A percentile compares a stretch with the other conserved stretches of the same genome.
Conservation (phyloP, 2,113 vertebrate genomes). For the Campylomormyrus tamandua region DNA sequence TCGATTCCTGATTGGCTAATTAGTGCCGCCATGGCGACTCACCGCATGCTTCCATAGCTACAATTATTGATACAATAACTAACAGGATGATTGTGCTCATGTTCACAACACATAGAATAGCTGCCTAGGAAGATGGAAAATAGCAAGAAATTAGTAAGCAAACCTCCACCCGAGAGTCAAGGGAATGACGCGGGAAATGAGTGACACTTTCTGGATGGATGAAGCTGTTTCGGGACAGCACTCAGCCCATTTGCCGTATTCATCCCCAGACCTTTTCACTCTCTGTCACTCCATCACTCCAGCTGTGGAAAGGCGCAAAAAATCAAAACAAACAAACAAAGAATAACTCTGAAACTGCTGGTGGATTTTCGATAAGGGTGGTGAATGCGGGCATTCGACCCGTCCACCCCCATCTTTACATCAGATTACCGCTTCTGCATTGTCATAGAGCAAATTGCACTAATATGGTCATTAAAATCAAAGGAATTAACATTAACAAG, state of each 20-base stretch:
- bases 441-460: background rate
- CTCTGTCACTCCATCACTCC: background rate
- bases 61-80: slow-evolving; percentile 53
- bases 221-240: background rate
- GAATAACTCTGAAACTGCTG: slow-evolving; percentile 35
- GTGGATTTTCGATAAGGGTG: slow-evolving; percentile 21
- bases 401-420: background rate
- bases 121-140: slow-evolving; percentile 52
- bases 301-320: slow-evolving; percentile 27
- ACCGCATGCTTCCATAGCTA: slow-evolving; percentile 51
- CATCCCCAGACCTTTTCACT: slow-evolving; percentile 27
- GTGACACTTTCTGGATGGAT: background rate
- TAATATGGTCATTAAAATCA: background rate
- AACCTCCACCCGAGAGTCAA: slow-evolving; percentile 7
- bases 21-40: slow-evolving; percentile 51
- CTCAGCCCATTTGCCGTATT: background rate
- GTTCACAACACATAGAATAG: slow-evolving; percentile 50
- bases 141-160: slow-evolving; percentile 22
- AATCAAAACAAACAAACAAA: slow-evolving; percentile 23
- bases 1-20: slow-evolving; percentile 60
- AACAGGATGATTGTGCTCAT: slow-evolving; percentile 54
- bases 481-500: background rate
- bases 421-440: background rate
- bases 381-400: background rate
- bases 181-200: background rate